Percentiles rank a stretch among this genome's conserved stretches.
Evolutionary conservation across 2,113 vertebrate species (phyloP).

Genomic region (Tympanuchus pallidicinctus): DNA sequence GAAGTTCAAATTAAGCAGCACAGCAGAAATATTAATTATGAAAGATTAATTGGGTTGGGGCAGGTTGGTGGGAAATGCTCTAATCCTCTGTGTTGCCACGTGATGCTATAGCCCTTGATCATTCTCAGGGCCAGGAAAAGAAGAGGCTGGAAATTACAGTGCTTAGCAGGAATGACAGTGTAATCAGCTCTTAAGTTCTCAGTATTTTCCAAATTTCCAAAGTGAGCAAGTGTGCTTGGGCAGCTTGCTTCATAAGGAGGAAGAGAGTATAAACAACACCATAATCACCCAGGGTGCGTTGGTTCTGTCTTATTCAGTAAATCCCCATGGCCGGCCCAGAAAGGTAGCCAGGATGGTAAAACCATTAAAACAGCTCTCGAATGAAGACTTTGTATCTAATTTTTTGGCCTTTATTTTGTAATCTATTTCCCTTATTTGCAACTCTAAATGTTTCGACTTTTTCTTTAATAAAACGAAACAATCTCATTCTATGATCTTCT

Average conservation of each 20-base stretch:
- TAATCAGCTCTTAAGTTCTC: neutral
- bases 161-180: neutral
- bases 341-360: neutral
- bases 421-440: neutral
- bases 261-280: neutral
- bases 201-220: neutral
- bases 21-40: constrained; percentile 54
- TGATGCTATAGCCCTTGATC: neutral
- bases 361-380: neutral
- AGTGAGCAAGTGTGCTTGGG: neutral
- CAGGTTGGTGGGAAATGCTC: constrained; percentile 13
- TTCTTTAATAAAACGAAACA: neutral
- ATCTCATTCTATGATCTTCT: neutral
- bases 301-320: neutral
- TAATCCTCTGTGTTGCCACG: constrained; percentile 18
- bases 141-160: neutral
- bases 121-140: neutral
- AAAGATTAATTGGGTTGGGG: constrained; percentile 55
- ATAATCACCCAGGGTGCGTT: neutral
- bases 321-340: neutral
- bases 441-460: neutral
- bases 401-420: neutral
- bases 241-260: neutral
- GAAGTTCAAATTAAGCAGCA: constrained; percentile 36
- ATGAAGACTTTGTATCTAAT: neutral